Conservation (phyloP, 2,797 vertebrate species). For the Eptatretus atami region DNA sequence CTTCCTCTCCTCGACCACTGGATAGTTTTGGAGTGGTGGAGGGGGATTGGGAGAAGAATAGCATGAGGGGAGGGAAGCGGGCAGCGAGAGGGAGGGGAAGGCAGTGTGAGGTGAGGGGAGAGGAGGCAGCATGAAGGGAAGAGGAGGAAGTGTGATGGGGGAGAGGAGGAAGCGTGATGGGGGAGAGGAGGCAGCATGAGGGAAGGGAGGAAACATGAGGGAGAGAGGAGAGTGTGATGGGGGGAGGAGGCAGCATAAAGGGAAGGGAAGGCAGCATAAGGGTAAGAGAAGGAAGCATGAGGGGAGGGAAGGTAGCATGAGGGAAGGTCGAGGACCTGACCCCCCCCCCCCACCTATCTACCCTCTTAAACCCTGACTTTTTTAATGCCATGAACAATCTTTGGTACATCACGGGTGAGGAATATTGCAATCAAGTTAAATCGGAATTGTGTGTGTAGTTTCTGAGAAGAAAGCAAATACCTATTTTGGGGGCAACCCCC, state of each 20-base stretch:
- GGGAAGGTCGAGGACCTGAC: not conserved
- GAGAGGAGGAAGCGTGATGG: not conserved
- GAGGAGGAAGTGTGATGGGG: not conserved
- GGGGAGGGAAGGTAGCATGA: not conserved
- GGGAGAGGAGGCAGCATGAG: not conserved
- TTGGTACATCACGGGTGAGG: too few relatives aligned
- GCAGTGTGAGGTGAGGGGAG: not conserved
- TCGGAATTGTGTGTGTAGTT: too few relatives aligned
- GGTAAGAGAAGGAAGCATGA: not conserved
- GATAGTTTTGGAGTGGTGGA: not conserved
- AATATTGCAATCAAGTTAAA: too few relatives aligned
- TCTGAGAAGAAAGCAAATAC: too few relatives aligned
- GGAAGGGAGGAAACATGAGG: not conserved
- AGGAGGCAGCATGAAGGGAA: not conserved
- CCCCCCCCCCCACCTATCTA: too few relatives aligned
- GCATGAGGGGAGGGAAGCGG: not conserved
- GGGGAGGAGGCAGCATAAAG: not conserved
- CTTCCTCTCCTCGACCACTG: too few relatives aligned
- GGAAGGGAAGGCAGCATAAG: not conserved
- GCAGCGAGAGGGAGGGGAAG: not conserved
- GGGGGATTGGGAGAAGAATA: not conserved
- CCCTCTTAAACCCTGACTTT: too few relatives aligned
- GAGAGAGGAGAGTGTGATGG: not conserved
- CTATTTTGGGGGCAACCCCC: too few relatives aligned
- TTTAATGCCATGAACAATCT: too few relatives aligned